A percentile compares a stretch with the other conserved stretches of the same genome.
phyloP scores from a whole-genome alignment of 2,797 vertebrate species.

The Pampus argenteus region DNA sequence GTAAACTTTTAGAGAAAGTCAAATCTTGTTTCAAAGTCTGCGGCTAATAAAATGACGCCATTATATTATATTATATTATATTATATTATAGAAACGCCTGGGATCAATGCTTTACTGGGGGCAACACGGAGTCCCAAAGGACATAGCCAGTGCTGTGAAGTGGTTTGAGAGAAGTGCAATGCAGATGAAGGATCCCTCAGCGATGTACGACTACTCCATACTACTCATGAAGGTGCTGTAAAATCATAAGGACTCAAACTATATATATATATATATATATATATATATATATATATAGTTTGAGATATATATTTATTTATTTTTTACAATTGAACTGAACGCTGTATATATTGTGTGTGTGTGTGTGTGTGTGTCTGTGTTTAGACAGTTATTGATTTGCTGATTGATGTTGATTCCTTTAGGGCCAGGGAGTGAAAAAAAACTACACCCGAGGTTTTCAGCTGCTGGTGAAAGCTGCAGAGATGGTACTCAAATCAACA shows the following conservation, averaged over 20 bases:
- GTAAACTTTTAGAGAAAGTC: slow-evolving; percentile 70
- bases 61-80: too few relatives aligned
- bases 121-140: slow-evolving; percentile 90
- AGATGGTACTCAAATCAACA: too few relatives aligned
- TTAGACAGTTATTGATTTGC: slow-evolving; percentile 69
- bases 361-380: slow-evolving; percentile 29
- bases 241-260: slow-evolving; percentile 19
- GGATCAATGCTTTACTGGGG: slow-evolving; percentile 93
- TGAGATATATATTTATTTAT: too few relatives aligned
- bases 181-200: slow-evolving; percentile 88
- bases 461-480: slow-evolving; percentile 92
- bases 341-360: slow-evolving; percentile 9
- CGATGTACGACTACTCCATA: slow-evolving; percentile 92
- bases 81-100: slow-evolving; percentile 90
- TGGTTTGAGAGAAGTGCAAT: slow-evolving; percentile 91
- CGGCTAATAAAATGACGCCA: slow-evolving; percentile 36
- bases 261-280: too few relatives aligned
- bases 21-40: not conserved
- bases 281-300: too few relatives aligned
- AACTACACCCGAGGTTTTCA: slow-evolving; percentile 88
- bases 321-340: slow-evolving; percentile 33
- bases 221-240: slow-evolving; percentile 90
- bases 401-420: slow-evolving; percentile 71
- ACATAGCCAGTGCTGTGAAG: slow-evolving; percentile 84
- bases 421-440: slow-evolving; percentile 93